Evolutionary conservation across 2,888 invertebrate genomes (phyloP).

Genomic region (Mythimna ferrago): DNA sequence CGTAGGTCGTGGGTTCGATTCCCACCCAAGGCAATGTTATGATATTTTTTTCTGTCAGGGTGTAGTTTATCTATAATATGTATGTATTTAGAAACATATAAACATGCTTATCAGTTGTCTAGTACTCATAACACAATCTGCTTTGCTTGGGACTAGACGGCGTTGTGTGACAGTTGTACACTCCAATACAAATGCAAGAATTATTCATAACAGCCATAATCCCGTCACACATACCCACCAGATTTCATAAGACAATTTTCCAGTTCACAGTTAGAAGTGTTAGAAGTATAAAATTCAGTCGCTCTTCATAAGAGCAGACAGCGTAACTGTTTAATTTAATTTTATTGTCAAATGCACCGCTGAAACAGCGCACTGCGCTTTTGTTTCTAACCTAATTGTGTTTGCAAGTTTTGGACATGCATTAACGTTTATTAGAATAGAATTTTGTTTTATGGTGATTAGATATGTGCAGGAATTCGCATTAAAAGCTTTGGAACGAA

Average conservation of each 20-base stretch:
- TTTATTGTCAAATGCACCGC: conserved; percentile 76
- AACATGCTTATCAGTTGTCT: no score
- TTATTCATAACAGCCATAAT: neutral
- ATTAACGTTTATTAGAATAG: conserved; percentile 49
- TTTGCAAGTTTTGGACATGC: conserved; percentile 55
- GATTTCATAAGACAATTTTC: conserved; percentile 29
- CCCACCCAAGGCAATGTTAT: no score
- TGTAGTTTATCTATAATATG: no score
- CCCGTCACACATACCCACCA: neutral
- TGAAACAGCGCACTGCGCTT: conserved; percentile 54
- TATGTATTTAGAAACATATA: no score
- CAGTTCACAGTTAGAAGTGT: conserved; percentile 37
- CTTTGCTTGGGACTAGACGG: no score
- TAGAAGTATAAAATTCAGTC: conserved; percentile 73
- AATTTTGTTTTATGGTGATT: conserved; percentile 45
- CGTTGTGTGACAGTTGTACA: no score
- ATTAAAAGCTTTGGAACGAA: neutral
- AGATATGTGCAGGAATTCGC: neutral
- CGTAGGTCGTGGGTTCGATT: no score
- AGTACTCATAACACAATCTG: no score
- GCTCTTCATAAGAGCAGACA: conserved; percentile 73
- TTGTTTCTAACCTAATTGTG: conserved; percentile 54
- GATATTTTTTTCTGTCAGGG: no score
- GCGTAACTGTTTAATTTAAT: conserved; percentile 76
- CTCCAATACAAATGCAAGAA: no score